A percentile compares a stretch with the other conserved stretches of the same genome.
Conservation (phyloP, 1,140 invertebrate species). For the Trichonephila inaurata region DNA sequence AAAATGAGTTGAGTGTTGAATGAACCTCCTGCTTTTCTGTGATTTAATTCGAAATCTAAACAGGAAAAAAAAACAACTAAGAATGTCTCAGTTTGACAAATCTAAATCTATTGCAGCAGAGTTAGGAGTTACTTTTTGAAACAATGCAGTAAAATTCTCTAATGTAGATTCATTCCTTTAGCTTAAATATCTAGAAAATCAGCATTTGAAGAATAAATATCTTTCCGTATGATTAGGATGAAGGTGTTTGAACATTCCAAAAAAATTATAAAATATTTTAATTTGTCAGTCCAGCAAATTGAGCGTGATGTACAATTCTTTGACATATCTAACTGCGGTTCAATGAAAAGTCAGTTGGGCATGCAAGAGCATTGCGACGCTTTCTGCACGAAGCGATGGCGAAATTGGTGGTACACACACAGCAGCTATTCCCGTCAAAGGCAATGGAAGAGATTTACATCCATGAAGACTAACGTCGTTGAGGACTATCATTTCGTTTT, state of each 20-base stretch:
- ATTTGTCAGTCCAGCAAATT: slow-evolving; percentile 27
- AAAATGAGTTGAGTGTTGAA: too few species aligned
- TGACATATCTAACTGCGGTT: neutral
- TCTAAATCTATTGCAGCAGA: too few species aligned
- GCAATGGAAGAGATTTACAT: slow-evolving; percentile 37
- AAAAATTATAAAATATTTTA: neutral
- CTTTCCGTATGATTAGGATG: neutral
- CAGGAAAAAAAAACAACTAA: too few species aligned
- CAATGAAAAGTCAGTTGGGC: slow-evolving; percentile 55
- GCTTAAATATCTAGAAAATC: neutral
- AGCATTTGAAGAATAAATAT: neutral
- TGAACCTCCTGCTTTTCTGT: too few species aligned
- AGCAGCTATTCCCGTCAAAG: slow-evolving; percentile 52
- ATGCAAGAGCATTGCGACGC: slow-evolving; percentile 59
- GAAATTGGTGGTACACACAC: slow-evolving; percentile 47
- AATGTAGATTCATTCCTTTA: neutral
- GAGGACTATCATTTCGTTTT: slow-evolving; percentile 66
- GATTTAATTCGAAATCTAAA: too few species aligned
- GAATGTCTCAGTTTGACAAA: too few species aligned
- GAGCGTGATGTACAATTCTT: neutral
- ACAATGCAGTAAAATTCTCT: neutral
- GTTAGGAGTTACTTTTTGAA: too few species aligned
- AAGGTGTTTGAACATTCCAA: neutral
- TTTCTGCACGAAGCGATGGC: slow-evolving; percentile 51
- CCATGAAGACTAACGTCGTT: slow-evolving; percentile 57